Evolutionary conservation across 2,113 vertebrate species (phyloP).

Genomic region (Theristicus caerulescens): DNA sequence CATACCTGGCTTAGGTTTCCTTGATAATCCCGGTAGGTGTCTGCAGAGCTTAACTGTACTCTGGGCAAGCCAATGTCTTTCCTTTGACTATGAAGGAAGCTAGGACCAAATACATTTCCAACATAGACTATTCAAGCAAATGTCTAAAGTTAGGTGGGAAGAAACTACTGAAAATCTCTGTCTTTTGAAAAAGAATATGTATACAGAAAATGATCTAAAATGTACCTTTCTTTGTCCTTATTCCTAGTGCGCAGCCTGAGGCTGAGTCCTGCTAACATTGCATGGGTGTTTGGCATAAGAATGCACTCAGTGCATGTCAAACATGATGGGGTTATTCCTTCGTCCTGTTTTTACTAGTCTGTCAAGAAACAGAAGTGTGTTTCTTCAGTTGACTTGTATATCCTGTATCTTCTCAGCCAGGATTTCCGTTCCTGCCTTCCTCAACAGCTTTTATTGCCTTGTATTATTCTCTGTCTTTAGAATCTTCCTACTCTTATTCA

Average conservation of each 20-base stretch:
- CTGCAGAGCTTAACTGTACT: neutral
- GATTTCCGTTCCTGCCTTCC: neutral
- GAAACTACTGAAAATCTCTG: neutral
- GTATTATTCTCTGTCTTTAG: neutral
- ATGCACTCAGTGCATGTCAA: neutral
- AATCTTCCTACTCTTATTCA: neutral
- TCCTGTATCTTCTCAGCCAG: neutral
- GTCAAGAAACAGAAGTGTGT: neutral
- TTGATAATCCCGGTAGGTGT: neutral
- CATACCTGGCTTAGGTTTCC: neutral
- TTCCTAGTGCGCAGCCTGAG: neutral
- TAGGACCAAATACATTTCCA: neutral
- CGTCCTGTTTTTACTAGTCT: neutral
- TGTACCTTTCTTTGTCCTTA: neutral
- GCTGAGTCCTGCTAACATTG: neutral
- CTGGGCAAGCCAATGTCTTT: neutral
- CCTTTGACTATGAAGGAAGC: neutral
- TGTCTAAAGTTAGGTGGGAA: neutral
- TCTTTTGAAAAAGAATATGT: neutral
- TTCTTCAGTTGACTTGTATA: neutral
- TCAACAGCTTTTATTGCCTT: neutral
- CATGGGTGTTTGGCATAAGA: neutral
- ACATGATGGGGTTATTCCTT: neutral
- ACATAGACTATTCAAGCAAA: neutral
- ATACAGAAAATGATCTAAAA: neutral